Conservation (phyloP, 2,797 vertebrate species). For the Remorina albescens region DNA sequence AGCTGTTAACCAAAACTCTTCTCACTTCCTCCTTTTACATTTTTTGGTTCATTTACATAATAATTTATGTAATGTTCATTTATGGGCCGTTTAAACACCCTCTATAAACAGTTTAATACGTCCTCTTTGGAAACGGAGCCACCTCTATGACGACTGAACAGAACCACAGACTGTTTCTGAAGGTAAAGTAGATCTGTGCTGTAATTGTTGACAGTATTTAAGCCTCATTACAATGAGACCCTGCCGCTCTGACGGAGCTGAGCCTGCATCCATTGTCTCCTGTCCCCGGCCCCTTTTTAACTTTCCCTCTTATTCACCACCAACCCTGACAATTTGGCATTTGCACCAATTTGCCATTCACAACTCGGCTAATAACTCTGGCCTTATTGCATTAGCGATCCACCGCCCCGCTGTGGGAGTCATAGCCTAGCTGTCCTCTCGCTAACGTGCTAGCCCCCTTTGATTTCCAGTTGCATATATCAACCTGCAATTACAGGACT, state of each 20-base stretch:
- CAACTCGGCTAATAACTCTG: constrained; percentile 82
- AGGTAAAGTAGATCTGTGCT: constrained; percentile 35
- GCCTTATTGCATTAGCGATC: constrained; percentile 85
- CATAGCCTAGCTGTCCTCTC: constrained; percentile 73
- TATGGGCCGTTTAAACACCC: too few relatives aligned
- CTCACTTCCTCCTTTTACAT: too few relatives aligned
- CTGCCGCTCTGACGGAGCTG: constrained; percentile 36
- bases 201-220: constrained; percentile 58
- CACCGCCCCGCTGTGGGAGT: constrained; percentile 74
- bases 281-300: constrained; percentile 65
- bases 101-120: neutral
- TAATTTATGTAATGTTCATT: too few relatives aligned
- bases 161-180: neutral
- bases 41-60: too few relatives aligned
- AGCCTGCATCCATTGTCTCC: constrained; percentile 64
- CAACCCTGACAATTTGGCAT: constrained; percentile 82
- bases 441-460: constrained; percentile 71
- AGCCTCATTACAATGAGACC: constrained; percentile 41
- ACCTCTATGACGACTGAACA: neutral
- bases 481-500: constrained; percentile 87
- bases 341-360: constrained; percentile 86
- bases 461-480: constrained; percentile 87
- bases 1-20: too few relatives aligned
- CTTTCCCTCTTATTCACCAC: constrained; percentile 73
- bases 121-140: neutral